phyloP scores from a whole-genome alignment of 2,797 vertebrate genomes.

The Oryzias sinensis region DNA sequence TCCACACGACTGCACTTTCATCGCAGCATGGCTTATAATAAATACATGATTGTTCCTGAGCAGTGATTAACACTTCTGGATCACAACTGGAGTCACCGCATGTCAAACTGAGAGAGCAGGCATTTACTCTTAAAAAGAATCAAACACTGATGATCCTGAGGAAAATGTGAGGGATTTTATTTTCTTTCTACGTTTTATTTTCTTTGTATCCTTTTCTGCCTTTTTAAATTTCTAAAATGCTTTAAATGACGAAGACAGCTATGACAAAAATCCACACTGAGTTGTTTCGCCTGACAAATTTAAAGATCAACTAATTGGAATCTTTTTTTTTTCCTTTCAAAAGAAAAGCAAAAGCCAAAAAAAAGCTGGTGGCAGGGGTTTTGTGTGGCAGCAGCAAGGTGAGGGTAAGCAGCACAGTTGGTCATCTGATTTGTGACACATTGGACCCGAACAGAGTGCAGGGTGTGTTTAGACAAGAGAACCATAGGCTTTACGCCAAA shows the following conservation, averaged over 20 bases:
- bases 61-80: slow-evolving; percentile 7
- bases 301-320: slow-evolving; percentile 15
- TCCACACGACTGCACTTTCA: slow-evolving; percentile 42
- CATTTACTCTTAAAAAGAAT: not conserved
- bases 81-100: slow-evolving; percentile 1
- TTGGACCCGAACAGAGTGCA: slow-evolving; percentile 57
- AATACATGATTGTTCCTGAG: slow-evolving; percentile 6
- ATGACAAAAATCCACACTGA: slow-evolving; percentile 11
- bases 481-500: slow-evolving; percentile 56
- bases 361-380: not conserved
- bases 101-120: slow-evolving; percentile 14
- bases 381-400: not conserved
- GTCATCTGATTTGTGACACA: slow-evolving; percentile 50
- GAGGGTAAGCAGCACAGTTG: slow-evolving; percentile 1
- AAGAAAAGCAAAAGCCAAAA: not conserved
- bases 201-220: not conserved
- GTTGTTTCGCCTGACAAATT: too few species aligned
- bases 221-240: slow-evolving; percentile 46
- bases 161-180: too few species aligned
- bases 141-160: slow-evolving; percentile 10
- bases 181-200: too few species aligned
- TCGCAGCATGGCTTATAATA: slow-evolving; percentile 21
- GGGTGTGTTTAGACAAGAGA: slow-evolving; percentile 67
- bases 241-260: slow-evolving; percentile 36
- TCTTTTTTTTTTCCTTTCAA: not conserved